A percentile compares a stretch with the other conserved stretches of the same genome.
Evolutionary conservation across 2,113 vertebrate species (phyloP).

Genomic region (Ciconia maguari): DNA sequence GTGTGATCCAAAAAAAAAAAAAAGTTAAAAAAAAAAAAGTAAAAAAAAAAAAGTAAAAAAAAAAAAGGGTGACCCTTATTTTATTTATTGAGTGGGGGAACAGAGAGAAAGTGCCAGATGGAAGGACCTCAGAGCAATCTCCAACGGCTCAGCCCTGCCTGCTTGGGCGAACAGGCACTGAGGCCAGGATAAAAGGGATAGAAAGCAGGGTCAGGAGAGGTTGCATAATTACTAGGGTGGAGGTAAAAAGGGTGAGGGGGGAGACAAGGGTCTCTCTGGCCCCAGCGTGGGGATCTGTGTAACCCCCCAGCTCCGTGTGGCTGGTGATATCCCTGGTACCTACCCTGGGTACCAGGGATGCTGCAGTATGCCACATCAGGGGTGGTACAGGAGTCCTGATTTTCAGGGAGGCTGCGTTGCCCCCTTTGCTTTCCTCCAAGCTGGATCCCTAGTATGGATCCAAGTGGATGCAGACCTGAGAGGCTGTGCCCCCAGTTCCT

Average conservation of each 20-base stretch:
- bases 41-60: slow-evolving; percentile 49
- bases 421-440: not conserved
- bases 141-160: slow-evolving; percentile 72
- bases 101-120: slow-evolving; percentile 87
- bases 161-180: slow-evolving; percentile 75
- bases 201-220: slow-evolving; percentile 76
- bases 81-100: slow-evolving; percentile 81
- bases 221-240: slow-evolving; percentile 76
- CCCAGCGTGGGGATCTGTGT: not conserved
- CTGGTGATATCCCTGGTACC: not conserved
- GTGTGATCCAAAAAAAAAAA: slow-evolving; percentile 73
- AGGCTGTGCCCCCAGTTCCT: not conserved
- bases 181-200: slow-evolving; percentile 74
- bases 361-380: not conserved
- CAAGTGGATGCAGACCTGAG: not conserved
- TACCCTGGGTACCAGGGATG: not conserved
- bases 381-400: not conserved
- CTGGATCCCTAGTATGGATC: not conserved
- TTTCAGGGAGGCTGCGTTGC: not conserved
- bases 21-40: not conserved
- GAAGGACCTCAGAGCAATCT: slow-evolving; percentile 77
- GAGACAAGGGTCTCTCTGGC: slow-evolving; percentile 51
- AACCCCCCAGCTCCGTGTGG: not conserved
- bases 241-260: slow-evolving; percentile 55
- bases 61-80: slow-evolving; percentile 80